Evolutionary conservation across 2,888 invertebrate genomes (phyloP), one percentile per base, ranked within the genome.

Genomic region (Scaptomyza parva): DNA sequence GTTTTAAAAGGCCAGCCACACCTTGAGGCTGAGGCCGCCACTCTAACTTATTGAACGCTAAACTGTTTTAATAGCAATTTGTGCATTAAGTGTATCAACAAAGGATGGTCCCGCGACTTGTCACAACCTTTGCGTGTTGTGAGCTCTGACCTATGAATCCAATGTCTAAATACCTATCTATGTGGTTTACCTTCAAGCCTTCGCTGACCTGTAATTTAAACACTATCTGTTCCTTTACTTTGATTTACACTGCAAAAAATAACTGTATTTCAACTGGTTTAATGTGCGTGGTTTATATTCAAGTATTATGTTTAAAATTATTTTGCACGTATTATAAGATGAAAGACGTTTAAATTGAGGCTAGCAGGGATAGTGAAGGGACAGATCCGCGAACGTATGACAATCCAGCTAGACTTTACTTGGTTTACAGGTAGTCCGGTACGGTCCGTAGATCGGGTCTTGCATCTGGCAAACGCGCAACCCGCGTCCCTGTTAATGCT

Each of bases 41-140:
- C 87, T 84, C 77, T 75, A 76, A 76, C 68, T 88, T 88, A 88
- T 83, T 83, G 84, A 79, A 71, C 57, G 68, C 76, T 73, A 88
- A 88, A 86, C 73, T 69, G 70, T 70, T 83, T 72, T 48, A 71
- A 68, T 68, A 68, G 41, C 81, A 88, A 86, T 83, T 83, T 76
- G 69, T 71, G 76, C 72, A 79, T 83, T 79, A 69, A 52, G 70
- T 62, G 65, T 62, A 79, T 83, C 76, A 78, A 82, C 72, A 66
- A 70, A 63, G 61, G 43, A 26, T 33, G 50, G 45, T 47, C 72
- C 30, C 3, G 22, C 5, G 28, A 9, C 20, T 22, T 8, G 14
- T n/a, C 35, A 14, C 48, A 24, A 59, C 30, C 33, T 28, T 53
- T 48, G 71, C 65, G 77, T 71, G 76, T 43, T 67, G 37, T 75